Conservation (phyloP, 2,888 invertebrate genomes). For the Caenorhabditis drosophilae region DNA sequence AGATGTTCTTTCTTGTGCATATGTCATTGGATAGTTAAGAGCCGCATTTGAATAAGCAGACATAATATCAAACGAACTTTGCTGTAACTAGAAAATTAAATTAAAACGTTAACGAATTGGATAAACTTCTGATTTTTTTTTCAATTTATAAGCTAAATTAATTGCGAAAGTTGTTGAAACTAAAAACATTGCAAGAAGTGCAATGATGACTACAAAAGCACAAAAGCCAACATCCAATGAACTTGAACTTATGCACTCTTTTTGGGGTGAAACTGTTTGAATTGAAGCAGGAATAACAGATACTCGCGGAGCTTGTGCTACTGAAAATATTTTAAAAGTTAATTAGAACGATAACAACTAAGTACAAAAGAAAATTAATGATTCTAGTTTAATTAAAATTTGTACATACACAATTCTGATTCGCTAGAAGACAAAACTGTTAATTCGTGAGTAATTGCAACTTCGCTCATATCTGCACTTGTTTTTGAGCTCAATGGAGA, state of each 20-base stretch:
- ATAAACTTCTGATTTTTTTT: conserved; percentile 14
- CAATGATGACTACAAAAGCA: conserved; percentile 11
- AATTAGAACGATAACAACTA: too few relatives aligned
- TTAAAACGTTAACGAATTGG: not conserved
- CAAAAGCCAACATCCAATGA: conserved; percentile 3
- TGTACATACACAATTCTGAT: conserved; percentile 23
- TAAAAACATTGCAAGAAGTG: conserved; percentile 7
- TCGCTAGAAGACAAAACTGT: conserved; percentile 35
- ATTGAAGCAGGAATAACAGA: conserved; percentile 5
- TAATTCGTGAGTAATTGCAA: conserved; percentile 23
- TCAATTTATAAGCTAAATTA: conserved; percentile 30
- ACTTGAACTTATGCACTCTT: conserved; percentile 12
- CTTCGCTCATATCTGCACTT: conserved; percentile 4
- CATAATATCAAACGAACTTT: conserved; percentile 36
- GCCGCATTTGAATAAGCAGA: conserved; percentile 31
- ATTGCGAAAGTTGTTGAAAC: conserved; percentile 19
- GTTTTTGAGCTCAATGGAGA: not conserved
- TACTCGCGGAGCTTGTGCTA: not conserved
- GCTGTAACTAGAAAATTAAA: conserved; percentile 12
- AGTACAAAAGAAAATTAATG: too few relatives aligned
- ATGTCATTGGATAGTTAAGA: conserved; percentile 21
- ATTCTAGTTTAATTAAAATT: too few relatives aligned
- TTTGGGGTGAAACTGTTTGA: not conserved
- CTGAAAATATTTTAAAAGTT: not conserved
- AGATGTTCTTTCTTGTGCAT: too few relatives aligned